These are phyloP conservation scores for Zaprionus taronus DNA, from an alignment of 1,140 invertebrate species.

Conservation along the genomic window DNA sequence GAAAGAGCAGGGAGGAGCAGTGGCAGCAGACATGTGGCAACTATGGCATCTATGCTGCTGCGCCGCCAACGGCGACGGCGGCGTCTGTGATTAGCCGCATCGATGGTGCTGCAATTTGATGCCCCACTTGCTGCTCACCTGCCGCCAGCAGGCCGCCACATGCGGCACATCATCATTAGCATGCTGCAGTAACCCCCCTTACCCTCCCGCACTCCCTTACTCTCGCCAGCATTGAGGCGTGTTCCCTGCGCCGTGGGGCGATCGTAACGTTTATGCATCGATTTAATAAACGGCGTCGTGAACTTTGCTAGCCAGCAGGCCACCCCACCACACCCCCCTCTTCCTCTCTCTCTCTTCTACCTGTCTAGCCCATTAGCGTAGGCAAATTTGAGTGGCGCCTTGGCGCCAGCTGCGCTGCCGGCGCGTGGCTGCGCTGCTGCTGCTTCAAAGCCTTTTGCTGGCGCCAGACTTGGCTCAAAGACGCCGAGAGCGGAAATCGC, in stretches of 20 bases:
- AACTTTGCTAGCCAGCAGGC: slow-evolving; percentile 23
- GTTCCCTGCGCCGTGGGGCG: slow-evolving; percentile 58
- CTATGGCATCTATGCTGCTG: slow-evolving; percentile 5
- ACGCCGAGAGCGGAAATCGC: slow-evolving; percentile 66
- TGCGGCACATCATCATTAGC: slow-evolving; percentile 61
- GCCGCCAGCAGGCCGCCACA: slow-evolving; percentile 36
- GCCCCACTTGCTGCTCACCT: slow-evolving; percentile 42
- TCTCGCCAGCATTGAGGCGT: slow-evolving; percentile 41
- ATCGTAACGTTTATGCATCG: slow-evolving; percentile 34
- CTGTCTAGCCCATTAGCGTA: slow-evolving; percentile 52
- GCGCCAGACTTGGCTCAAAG: slow-evolving; percentile 29
- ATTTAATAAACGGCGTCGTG: slow-evolving; percentile 56
- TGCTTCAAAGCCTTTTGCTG: slow-evolving; percentile 8
- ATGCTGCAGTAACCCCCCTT: slow-evolving; percentile 17
- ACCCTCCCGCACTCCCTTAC: not conserved
- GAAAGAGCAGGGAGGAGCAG: not conserved
- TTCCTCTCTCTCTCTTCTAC: too few relatives aligned
- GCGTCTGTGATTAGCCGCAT: slow-evolving; percentile 68
- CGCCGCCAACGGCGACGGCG: slow-evolving; percentile 50
- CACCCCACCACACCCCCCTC: not conserved
- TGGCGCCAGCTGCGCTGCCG: slow-evolving; percentile 73
- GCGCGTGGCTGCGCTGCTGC: slow-evolving; percentile 60
- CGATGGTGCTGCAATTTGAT: slow-evolving; percentile 55
- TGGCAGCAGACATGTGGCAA: slow-evolving; percentile 6
- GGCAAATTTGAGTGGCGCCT: slow-evolving; percentile 71